Evolutionary conservation across 2,797 vertebrate species (phyloP).

Genomic region (Trematomus bernacchii): DNA sequence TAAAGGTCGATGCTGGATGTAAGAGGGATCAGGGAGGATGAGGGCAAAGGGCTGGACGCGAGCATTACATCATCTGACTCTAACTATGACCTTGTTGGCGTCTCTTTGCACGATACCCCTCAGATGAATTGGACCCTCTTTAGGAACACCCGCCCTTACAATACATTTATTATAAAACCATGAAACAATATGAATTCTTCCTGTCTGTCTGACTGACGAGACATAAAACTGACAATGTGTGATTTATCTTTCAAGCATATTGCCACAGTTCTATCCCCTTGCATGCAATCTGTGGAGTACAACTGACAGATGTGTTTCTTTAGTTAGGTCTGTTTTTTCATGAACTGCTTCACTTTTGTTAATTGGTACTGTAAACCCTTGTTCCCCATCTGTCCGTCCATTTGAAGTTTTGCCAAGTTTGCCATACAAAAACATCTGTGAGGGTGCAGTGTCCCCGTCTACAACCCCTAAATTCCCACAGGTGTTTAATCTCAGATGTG

Average conservation of each 20-base stretch:
- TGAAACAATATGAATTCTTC: background rate
- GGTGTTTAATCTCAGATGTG: constrained; percentile 30
- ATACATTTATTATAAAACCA: constrained; percentile 9
- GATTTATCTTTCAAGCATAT: constrained; percentile 20
- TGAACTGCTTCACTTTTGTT: constrained; percentile 67
- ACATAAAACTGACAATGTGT: background rate
- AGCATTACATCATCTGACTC: constrained; percentile 69
- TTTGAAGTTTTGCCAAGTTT: constrained; percentile 29
- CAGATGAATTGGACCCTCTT: constrained; percentile 5
- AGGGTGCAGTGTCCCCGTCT: constrained; percentile 38
- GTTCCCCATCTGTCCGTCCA: constrained; percentile 57
- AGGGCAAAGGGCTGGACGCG: constrained; percentile 49
- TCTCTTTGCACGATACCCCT: background rate
- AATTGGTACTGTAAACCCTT: constrained; percentile 72
- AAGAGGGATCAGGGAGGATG: constrained; percentile 76
- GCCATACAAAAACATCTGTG: constrained; percentile 53
- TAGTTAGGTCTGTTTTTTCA: constrained; percentile 44
- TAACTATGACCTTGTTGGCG: constrained; percentile 33
- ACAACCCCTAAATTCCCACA: constrained; percentile 13
- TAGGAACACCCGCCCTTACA: background rate
- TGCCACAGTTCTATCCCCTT: constrained; percentile 3
- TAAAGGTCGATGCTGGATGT: constrained; percentile 72
- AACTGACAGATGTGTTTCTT: constrained; percentile 61
- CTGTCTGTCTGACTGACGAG: background rate
- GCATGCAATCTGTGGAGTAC: constrained; percentile 45